phyloP scores from a whole-genome alignment of 2,888 invertebrate genomes.

The Alviniconcha strummeri region DNA sequence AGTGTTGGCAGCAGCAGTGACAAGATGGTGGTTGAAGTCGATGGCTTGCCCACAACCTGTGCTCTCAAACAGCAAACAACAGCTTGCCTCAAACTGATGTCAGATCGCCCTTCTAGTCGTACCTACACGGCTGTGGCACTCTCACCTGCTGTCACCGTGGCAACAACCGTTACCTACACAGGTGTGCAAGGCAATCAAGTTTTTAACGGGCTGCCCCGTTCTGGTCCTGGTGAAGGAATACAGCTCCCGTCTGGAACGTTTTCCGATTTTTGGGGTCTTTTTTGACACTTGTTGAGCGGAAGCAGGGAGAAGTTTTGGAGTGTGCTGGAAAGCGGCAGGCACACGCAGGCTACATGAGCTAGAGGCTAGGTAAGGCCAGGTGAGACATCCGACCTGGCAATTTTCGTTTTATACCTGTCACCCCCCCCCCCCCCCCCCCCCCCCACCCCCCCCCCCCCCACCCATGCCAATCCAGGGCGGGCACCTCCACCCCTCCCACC shows the following conservation, averaged over 20 bases:
- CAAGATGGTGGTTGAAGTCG: neutral
- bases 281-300: neutral
- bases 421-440: neutral
- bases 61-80: too few species aligned
- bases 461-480: neutral
- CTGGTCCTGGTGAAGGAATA: neutral
- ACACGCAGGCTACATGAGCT: neutral
- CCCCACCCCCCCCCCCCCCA: neutral
- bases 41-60: neutral
- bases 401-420: conserved; percentile 35
- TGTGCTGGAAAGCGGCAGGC: neutral
- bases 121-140: conserved; percentile 11
- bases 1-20: too few species aligned
- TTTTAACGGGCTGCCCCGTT: neutral
- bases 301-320: neutral
- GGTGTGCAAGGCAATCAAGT: neutral
- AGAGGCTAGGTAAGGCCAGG: conserved; percentile 19
- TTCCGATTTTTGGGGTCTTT: neutral
- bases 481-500: neutral
- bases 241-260: neutral
- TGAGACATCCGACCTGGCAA: conserved; percentile 29
- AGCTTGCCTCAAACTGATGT: neutral
- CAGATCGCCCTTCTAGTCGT: neutral
- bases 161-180: conserved; percentile 28
- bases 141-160: conserved; percentile 20